phyloP scores from a whole-genome alignment of 1,140 invertebrate genomes.

The Leptinotarsa defecta region DNA sequence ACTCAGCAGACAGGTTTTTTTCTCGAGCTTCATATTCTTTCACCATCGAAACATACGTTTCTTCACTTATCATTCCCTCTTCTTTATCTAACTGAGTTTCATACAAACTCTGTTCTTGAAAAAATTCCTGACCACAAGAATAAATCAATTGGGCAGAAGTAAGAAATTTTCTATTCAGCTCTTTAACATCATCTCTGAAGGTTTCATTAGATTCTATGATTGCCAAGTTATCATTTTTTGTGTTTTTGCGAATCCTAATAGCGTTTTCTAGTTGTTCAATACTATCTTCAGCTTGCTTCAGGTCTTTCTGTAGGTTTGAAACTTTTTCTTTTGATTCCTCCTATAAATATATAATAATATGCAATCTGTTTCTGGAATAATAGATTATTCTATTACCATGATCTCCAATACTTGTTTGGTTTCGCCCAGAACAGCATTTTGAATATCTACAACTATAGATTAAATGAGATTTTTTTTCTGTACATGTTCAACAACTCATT shows the following conservation, averaged over 20 bases:
- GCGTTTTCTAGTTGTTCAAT: neutral
- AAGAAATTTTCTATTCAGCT: neutral
- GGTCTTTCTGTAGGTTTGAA: neutral
- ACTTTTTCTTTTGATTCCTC: neutral
- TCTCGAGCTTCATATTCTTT: neutral
- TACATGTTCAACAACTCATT: too few relatives aligned
- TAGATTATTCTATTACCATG: neutral
- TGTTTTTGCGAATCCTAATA: neutral
- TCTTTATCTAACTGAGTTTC: neutral
- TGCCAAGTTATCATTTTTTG: neutral
- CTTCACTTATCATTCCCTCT: neutral
- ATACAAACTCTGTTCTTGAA: neutral
- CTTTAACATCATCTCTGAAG: neutral
- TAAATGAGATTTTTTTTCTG: too few relatives aligned
- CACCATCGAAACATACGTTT: neutral
- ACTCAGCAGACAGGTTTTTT: neutral
- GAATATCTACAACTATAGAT: neutral
- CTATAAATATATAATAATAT: neutral
- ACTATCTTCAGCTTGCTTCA: neutral
- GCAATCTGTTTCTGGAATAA: too few relatives aligned
- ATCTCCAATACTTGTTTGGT: conserved; percentile 5
- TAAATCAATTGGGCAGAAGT: neutral
- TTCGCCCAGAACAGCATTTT: conserved; percentile 5
- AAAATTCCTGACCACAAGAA: neutral
- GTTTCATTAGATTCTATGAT: neutral